phyloP scores from a whole-genome alignment of 2,797 vertebrate species.

The Harpagifer antarcticus region DNA sequence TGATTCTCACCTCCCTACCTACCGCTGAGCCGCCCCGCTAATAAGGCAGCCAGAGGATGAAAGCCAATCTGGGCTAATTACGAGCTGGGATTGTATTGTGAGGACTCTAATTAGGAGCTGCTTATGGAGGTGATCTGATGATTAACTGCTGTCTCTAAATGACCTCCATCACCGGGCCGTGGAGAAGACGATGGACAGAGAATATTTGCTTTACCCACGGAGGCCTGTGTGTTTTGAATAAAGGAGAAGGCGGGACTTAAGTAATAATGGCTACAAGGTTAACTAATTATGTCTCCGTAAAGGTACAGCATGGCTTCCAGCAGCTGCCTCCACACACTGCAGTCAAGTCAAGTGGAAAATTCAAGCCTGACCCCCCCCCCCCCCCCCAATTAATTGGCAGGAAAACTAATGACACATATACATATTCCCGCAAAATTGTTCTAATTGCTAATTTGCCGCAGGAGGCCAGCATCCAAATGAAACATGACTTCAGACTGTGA shows the following conservation, averaged over 20 bases:
- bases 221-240: slow-evolving; percentile 48
- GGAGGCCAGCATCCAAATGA: slow-evolving; percentile 95
- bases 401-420: slow-evolving; percentile 99
- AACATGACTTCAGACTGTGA: slow-evolving; percentile 90
- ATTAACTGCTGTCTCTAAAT: slow-evolving; percentile 93
- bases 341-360: slow-evolving; percentile 95
- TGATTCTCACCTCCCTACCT: slow-evolving; percentile 89
- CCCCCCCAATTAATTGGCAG: slow-evolving; percentile 94
- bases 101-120: slow-evolving; percentile 96
- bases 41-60: slow-evolving; percentile 93
- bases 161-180: slow-evolving; percentile 90
- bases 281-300: slow-evolving; percentile 95
- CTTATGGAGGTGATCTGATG: slow-evolving; percentile 94
- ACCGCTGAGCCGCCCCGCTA: slow-evolving; percentile 90
- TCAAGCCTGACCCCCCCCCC: slow-evolving; percentile 88
- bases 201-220: slow-evolving; percentile 84
- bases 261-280: slow-evolving; percentile 96
- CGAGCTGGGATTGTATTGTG: slow-evolving; percentile 95
- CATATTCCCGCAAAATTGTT: slow-evolving; percentile 96
- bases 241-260: slow-evolving; percentile 88
- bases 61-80: slow-evolving; percentile 98
- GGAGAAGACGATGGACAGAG: slow-evolving; percentile 84
- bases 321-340: slow-evolving; percentile 90
- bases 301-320: slow-evolving; percentile 89
- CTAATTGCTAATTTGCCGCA: slow-evolving; percentile 99